Percentiles rank a stretch among this genome's conserved stretches.
phyloP scores from a whole-genome alignment of 2,797 vertebrate species.

The Sebastes jordani region DNA sequence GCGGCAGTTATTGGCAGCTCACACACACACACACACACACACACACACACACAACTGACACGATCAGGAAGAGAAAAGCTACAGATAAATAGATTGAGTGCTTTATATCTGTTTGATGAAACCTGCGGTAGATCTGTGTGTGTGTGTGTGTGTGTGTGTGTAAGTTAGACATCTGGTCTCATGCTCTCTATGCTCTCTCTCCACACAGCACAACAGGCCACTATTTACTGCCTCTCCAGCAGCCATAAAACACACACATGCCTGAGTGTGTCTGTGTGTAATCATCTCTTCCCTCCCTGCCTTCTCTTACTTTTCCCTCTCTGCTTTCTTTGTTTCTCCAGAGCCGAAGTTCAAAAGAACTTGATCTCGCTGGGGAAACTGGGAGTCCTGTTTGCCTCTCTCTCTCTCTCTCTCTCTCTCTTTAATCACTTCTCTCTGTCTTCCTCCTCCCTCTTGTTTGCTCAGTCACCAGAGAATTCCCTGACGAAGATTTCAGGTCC shows the following conservation, averaged over 20 bases:
- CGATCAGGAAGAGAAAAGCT: not conserved
- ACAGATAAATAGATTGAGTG: not conserved
- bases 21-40: not conserved
- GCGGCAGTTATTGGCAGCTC: constrained; percentile 8
- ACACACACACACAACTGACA: not conserved
- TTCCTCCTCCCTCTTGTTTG: not conserved
- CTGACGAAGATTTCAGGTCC: constrained; percentile 17
- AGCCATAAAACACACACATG: constrained; percentile 64
- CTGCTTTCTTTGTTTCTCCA: not conserved
- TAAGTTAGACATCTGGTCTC: constrained; percentile 57
- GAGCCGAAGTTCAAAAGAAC: constrained; percentile 17
- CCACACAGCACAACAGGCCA: constrained; percentile 32
- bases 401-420: not conserved
- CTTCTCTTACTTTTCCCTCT: not conserved
- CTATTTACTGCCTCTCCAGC: constrained; percentile 63
- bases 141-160: constrained; percentile 15
- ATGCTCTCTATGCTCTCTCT: constrained; percentile 43
- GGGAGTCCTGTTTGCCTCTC: not conserved
- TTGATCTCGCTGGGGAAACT: not conserved
- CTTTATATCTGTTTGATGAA: not conserved
- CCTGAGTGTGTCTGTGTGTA: constrained; percentile 19
- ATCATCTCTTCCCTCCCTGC: not conserved
- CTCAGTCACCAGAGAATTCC: constrained; percentile 6
- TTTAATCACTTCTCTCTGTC: constrained; percentile 1
- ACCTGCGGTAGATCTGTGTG: not conserved